These are phyloP conservation scores for Amphimallon solstitiale DNA, from an alignment of 2,888 invertebrate genomes.

Conservation along the genomic window DNA sequence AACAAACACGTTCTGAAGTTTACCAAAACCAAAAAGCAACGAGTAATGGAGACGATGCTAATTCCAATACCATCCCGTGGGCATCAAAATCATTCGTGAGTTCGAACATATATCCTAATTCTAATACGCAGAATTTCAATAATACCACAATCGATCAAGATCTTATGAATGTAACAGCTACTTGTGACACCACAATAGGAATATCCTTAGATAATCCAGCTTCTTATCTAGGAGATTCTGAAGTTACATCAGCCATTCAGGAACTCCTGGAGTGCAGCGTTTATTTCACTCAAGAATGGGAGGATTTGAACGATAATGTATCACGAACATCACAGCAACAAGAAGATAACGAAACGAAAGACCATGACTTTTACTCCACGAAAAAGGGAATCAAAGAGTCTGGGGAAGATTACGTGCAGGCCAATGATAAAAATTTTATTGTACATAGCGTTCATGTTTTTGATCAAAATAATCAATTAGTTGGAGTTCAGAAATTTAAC, in stretches of 20 bases:
- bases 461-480: slow-evolving; percentile 25
- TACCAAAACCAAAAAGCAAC: too few species aligned
- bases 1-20: too few species aligned
- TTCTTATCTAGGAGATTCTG: slow-evolving; percentile 1
- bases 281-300: slow-evolving; percentile 34
- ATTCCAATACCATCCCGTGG: too few species aligned
- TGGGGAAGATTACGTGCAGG: too few species aligned
- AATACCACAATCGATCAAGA: too few species aligned
- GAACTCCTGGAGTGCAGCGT: slow-evolving; percentile 20
- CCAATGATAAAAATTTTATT: too few species aligned
- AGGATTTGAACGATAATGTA: background rate
- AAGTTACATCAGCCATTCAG: slow-evolving; percentile 20
- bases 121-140: too few species aligned
- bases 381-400: background rate
- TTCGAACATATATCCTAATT: background rate
- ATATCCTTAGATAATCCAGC: background rate
- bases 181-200: background rate
- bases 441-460: slow-evolving; percentile 34
- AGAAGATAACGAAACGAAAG: background rate
- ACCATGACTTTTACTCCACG: background rate
- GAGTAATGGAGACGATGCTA: too few species aligned
- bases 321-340: background rate
- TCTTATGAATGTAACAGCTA: too few species aligned
- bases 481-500: slow-evolving; percentile 23
- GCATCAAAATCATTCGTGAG: background rate